Conservation (phyloP, 2,113 vertebrate genomes). For the Podiceps cristatus region DNA sequence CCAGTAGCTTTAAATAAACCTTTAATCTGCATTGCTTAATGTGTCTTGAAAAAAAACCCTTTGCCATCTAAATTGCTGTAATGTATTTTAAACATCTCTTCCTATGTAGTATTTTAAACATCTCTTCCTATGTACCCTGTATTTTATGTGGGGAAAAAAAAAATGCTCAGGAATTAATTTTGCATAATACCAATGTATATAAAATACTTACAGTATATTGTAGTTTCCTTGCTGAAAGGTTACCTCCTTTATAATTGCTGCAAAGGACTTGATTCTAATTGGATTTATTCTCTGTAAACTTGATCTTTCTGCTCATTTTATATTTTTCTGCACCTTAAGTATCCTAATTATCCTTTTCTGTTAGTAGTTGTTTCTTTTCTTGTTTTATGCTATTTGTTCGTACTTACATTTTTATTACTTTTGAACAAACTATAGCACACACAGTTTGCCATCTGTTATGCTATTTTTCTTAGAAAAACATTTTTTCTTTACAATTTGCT, state of each 20-base stretch:
- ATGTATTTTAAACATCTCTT: neutral
- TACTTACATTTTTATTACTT: conserved; percentile 36
- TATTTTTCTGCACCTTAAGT: neutral
- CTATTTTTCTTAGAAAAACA: conserved; percentile 12
- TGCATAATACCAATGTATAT: rapidly evolving
- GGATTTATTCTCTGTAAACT: conserved; percentile 6
- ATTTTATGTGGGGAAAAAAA: neutral
- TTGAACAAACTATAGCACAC: neutral
- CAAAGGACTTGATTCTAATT: neutral
- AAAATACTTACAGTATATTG: neutral
- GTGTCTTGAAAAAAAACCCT: neutral
- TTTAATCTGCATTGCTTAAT: neutral
- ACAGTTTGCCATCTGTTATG: conserved; percentile 37
- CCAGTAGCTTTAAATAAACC: neutral
- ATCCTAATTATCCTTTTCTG: neutral
- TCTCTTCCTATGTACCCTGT: neutral
- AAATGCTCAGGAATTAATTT: neutral
- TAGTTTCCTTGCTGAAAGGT: neutral
- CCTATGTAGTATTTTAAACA: neutral
- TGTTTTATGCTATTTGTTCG: conserved; percentile 1
- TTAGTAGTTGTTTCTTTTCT: neutral
- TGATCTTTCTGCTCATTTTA: neutral
- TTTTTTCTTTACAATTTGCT: neutral
- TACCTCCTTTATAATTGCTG: neutral
- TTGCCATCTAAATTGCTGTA: neutral